A percentile compares a stretch with the other conserved stretches of the same genome.
phyloP scores from a whole-genome alignment of 2,888 invertebrate genomes.

The Thumatha senex region DNA sequence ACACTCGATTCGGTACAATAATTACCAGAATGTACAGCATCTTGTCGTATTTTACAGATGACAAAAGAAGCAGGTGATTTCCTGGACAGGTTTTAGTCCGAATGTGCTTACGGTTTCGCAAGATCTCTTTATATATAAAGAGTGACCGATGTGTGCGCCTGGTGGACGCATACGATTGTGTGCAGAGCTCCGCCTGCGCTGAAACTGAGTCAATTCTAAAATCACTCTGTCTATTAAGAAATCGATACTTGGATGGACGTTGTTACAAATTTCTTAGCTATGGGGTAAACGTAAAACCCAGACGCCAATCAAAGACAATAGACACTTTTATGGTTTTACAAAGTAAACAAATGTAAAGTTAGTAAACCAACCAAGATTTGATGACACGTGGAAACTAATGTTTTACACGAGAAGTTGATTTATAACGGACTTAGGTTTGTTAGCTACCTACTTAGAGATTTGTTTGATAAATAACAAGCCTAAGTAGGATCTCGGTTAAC shows the following conservation, averaged over 20 bases:
- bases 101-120: slow-evolving; percentile 79
- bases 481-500: too few species aligned
- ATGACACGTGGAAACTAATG: too few species aligned
- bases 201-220: slow-evolving; percentile 73
- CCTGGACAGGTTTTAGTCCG: slow-evolving; percentile 74
- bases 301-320: background rate
- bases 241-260: slow-evolving; percentile 69
- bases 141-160: slow-evolving; percentile 56
- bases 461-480: too few species aligned
- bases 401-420: too few species aligned
- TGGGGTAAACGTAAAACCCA: slow-evolving; percentile 38
- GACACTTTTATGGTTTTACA: too few species aligned
- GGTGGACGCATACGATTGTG: slow-evolving; percentile 52
- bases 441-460: too few species aligned
- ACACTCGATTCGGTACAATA: slow-evolving; percentile 33
- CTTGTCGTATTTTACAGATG: slow-evolving; percentile 48
- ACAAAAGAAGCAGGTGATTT: slow-evolving; percentile 70
- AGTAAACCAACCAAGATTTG: too few species aligned
- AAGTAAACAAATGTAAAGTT: too few species aligned
- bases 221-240: slow-evolving; percentile 53
- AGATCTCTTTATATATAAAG: slow-evolving; percentile 76
- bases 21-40: slow-evolving; percentile 68
- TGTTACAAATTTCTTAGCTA: slow-evolving; percentile 51
- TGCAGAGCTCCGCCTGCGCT: slow-evolving; percentile 56
- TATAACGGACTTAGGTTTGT: too few species aligned